A percentile compares a stretch with the other conserved stretches of the same genome.
phyloP scores from a whole-genome alignment of 1,140 invertebrate species.

The Elymnias hypermnestra region DNA sequence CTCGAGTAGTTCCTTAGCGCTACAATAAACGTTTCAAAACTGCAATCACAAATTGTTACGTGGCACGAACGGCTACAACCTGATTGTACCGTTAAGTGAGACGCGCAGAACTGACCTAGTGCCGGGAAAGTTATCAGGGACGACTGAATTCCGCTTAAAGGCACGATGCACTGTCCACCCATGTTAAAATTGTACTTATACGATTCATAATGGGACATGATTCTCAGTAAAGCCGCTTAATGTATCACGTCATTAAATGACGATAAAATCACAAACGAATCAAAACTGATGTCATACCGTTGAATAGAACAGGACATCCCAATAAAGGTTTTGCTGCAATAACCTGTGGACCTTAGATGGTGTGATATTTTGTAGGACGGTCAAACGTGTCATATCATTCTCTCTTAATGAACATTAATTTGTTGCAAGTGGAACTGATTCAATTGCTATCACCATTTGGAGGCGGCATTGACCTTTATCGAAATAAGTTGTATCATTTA shows the following conservation, averaged over 20 bases:
- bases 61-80: constrained; percentile 63
- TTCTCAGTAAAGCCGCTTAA: constrained; percentile 10
- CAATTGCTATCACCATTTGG: constrained; percentile 66
- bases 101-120: constrained; percentile 72
- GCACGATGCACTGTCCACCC: constrained; percentile 20
- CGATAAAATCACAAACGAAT: constrained; percentile 42
- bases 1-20: constrained; percentile 21
- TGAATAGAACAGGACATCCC: constrained; percentile 42
- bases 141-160: constrained; percentile 53
- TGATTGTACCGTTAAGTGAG: constrained; percentile 72
- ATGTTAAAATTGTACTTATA: constrained; percentile 8
- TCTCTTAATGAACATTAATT: constrained; percentile 66
- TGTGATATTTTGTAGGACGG: constrained; percentile 7
- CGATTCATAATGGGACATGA: constrained; percentile 7
- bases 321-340: constrained; percentile 36
- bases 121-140: constrained; percentile 68
- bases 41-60: constrained; percentile 68
- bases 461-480: constrained; percentile 51
- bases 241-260: constrained; percentile 26
- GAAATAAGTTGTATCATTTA: constrained; percentile 31
- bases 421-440: constrained; percentile 71
- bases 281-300: constrained; percentile 45
- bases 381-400: constrained; percentile 16
- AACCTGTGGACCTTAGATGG: constrained; percentile 14
- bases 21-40: constrained; percentile 61